These are phyloP conservation scores for Antheraea pernyi DNA, from an alignment of 1,140 invertebrate species.

Conservation along the genomic window DNA sequence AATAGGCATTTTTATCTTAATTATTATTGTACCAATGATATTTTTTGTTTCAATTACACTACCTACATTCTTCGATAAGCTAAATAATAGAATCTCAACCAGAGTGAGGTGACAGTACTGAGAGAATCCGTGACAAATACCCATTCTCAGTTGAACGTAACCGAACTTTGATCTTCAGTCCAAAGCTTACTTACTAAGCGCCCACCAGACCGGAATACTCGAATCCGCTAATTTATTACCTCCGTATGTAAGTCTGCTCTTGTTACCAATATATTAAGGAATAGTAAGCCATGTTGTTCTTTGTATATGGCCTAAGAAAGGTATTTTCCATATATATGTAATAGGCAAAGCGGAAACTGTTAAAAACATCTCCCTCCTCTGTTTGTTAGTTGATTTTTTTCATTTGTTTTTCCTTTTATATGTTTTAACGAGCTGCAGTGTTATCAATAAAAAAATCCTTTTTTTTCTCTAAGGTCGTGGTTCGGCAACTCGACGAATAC, in stretches of 20 bases:
- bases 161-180: constrained; percentile 11
- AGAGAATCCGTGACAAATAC: background rate
- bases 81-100: background rate
- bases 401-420: too few species aligned
- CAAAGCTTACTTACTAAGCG: constrained; percentile 4
- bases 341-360: too few species aligned
- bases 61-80: background rate
- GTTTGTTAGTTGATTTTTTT: too few species aligned
- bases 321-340: too few species aligned
- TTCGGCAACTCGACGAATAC: too few species aligned
- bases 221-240: constrained; percentile 13
- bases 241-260: constrained; percentile 10
- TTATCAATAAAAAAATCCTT: too few species aligned
- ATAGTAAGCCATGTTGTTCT: background rate
- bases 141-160: background rate
- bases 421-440: too few species aligned
- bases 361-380: too few species aligned
- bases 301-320: too few species aligned
- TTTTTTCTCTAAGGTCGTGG: too few species aligned
- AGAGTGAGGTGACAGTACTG: background rate
- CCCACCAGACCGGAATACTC: constrained; percentile 9
- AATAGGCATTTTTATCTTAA: too few species aligned
- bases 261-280: background rate
- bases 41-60: background rate
- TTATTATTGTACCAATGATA: too few species aligned